Conservation (phyloP, 1,140 invertebrate genomes). For the Drosophila parabipectinata region DNA sequence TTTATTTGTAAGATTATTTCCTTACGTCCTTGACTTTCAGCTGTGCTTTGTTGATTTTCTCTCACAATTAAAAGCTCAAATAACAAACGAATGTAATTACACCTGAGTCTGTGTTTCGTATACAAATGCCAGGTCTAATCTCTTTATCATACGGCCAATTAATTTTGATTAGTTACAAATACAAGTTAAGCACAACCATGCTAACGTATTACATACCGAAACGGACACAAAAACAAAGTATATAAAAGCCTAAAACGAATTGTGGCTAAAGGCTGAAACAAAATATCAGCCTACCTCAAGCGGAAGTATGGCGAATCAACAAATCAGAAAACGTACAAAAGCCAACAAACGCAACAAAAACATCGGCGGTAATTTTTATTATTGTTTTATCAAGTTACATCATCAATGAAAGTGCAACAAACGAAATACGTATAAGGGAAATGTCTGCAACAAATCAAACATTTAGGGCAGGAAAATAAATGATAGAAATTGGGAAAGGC, state of each 20-base stretch:
- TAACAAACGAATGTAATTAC: constrained; percentile 7
- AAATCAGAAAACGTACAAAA: constrained; percentile 50
- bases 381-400: constrained; percentile 42
- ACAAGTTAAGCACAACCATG: constrained; percentile 3
- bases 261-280: constrained; percentile 50
- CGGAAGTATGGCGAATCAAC: constrained; percentile 60
- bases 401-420: constrained; percentile 72
- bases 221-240: constrained; percentile 39
- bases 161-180: constrained; percentile 65
- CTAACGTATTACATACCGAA: constrained; percentile 33
- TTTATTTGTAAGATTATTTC: constrained; percentile 41
- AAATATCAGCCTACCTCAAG: constrained; percentile 51
- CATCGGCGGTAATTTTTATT: constrained; percentile 30
- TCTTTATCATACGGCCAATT: constrained; percentile 77
- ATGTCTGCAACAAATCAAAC: constrained; percentile 30
- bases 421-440: constrained; percentile 34
- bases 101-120: not conserved
- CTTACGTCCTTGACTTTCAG: constrained; percentile 69
- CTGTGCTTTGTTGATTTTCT: not conserved
- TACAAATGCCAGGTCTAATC: constrained; percentile 45
- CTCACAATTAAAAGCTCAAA: constrained; percentile 43
- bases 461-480: constrained; percentile 40
- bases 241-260: constrained; percentile 53
- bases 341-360: constrained; percentile 26
- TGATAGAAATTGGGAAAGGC: constrained; percentile 9